Base-by-base conservation (phyloP, 2,888 invertebrate species). In the Tenthredo distinguenda region DNA sequence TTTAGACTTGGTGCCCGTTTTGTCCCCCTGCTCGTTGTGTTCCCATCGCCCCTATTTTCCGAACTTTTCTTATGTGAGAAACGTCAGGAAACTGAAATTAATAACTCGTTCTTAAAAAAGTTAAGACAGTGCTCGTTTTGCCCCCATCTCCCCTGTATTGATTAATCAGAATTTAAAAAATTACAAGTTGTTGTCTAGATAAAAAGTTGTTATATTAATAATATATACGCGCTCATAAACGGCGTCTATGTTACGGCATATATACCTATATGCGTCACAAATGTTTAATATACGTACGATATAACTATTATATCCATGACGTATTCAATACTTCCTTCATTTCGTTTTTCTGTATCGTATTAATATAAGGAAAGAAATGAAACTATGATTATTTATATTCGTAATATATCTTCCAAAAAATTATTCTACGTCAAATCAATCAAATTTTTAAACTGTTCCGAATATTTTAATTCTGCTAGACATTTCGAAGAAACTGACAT, bases 91-190 rank as follows among this genome's bases (percentile, higher is more conserved):
- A 26, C 26, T 26, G 26, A 26, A 26, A 26, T 26, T 26, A 26
- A 26, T 26, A 26, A 26, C 26, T 26, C 26, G 26, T 26, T 26
- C 1, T 26, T 0, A 26, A 26, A 0, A 26, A 26, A 26, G 26
- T 26, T 26, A 26, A 1, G 26, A 26, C 26, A 26, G 26, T 26
- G 26, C 26, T 26, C 26, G 26, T 26, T 26, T 26, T 26, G 26
- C 26, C 26, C 26, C 26, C 26, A 26, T 26, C 26, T 26, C 26
- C 26, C 26, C 26, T 26, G 1, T 26, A 26, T 26, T 26, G 34
- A 83, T 83, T 43, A n/a, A 68, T 68, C 83, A 21, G 65, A 71
- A 83, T 83, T 83, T 71, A 83, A 68, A 68, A 83, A 68, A 83
- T 83, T 68, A 68, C 83, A 83, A 68, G 62, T 81, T 77, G 47